Evolutionary conservation across 1,140 invertebrate genomes (phyloP).

Genomic region (Drosophila orosa): DNA sequence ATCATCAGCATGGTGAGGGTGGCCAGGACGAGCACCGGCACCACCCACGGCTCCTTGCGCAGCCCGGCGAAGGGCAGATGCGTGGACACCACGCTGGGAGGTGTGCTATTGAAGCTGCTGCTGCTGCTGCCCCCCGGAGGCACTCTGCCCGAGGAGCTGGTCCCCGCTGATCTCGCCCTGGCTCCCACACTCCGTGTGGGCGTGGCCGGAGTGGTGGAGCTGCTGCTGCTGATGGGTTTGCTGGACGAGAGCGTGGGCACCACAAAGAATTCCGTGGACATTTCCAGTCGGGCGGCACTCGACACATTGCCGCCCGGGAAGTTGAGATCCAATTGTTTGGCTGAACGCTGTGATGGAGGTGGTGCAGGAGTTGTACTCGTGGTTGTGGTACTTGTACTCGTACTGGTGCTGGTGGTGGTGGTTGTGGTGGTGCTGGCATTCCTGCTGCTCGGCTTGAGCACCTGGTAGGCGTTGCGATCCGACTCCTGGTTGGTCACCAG

Average conservation of each 20-base stretch:
- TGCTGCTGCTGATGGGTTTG: slow-evolving; percentile 30
- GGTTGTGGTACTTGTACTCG: slow-evolving; percentile 31
- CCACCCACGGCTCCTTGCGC: slow-evolving; percentile 92
- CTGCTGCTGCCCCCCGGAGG: slow-evolving; percentile 5
- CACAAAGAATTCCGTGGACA: slow-evolving; percentile 92
- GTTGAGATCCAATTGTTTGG: slow-evolving; percentile 74
- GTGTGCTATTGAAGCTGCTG: slow-evolving; percentile 49
- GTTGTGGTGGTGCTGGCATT: slow-evolving; percentile 30
- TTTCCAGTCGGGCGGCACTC: slow-evolving; percentile 87
- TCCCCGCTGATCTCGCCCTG: slow-evolving; percentile 65
- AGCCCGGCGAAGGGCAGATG: slow-evolving; percentile 84
- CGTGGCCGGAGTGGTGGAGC: slow-evolving; percentile 42
- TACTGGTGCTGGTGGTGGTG: slow-evolving; percentile 16
- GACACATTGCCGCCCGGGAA: slow-evolving; percentile 71
- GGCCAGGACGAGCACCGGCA: slow-evolving; percentile 92
- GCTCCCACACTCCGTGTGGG: slow-evolving; percentile 61
- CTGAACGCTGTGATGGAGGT: slow-evolving; percentile 34
- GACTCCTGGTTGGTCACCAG: slow-evolving; percentile 67
- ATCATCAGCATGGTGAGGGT: slow-evolving; percentile 92
- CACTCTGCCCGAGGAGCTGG: slow-evolving; percentile 27
- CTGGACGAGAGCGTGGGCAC: slow-evolving; percentile 85
- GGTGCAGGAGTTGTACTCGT: slow-evolving; percentile 23
- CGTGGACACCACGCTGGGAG: slow-evolving; percentile 78
- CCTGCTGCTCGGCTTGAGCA: slow-evolving; percentile 55
- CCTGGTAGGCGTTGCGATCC: slow-evolving; percentile 68